phyloP scores from a whole-genome alignment of 2,888 invertebrate species.

The Agriopis marginaria region DNA sequence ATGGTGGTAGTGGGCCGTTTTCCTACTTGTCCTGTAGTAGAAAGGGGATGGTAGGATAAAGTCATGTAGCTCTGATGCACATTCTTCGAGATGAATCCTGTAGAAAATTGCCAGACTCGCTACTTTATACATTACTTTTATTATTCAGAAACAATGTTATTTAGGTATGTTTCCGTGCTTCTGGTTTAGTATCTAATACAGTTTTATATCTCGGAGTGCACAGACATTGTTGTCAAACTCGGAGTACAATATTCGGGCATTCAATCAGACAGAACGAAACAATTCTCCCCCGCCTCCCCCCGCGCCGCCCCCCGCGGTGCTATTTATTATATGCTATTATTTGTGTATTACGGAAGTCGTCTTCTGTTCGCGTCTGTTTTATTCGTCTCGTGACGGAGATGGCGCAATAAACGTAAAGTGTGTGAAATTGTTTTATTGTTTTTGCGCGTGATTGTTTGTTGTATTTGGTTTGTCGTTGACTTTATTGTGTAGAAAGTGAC shows the following conservation, averaged over 20 bases:
- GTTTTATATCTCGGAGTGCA: conserved; percentile 25
- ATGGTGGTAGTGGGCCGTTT: too few species aligned
- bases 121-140: not conserved
- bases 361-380: conserved; percentile 24
- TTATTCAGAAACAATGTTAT: not conserved
- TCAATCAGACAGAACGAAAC: conserved; percentile 64
- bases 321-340: conserved; percentile 35
- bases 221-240: conserved; percentile 53
- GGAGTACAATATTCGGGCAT: conserved; percentile 61
- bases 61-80: too few species aligned
- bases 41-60: too few species aligned
- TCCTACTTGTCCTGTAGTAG: too few species aligned
- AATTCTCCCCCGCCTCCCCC: conserved; percentile 37
- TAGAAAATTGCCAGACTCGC: too few species aligned
- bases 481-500: not conserved
- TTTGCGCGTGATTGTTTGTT: not conserved
- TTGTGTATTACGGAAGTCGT: conserved; percentile 33
- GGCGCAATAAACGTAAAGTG: conserved; percentile 17
- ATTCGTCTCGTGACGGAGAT: conserved; percentile 12
- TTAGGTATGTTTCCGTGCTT: not conserved
- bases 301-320: conserved; percentile 6
- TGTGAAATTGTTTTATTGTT: conserved; percentile 20
- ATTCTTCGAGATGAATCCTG: too few species aligned
- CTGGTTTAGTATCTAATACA: conserved; percentile 9
- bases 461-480: too few species aligned